A percentile compares a stretch with the other conserved stretches of the same genome.
These are phyloP conservation scores for Acanthurus tractus DNA, from an alignment of 2,797 vertebrate species.

Conservation along the genomic window DNA sequence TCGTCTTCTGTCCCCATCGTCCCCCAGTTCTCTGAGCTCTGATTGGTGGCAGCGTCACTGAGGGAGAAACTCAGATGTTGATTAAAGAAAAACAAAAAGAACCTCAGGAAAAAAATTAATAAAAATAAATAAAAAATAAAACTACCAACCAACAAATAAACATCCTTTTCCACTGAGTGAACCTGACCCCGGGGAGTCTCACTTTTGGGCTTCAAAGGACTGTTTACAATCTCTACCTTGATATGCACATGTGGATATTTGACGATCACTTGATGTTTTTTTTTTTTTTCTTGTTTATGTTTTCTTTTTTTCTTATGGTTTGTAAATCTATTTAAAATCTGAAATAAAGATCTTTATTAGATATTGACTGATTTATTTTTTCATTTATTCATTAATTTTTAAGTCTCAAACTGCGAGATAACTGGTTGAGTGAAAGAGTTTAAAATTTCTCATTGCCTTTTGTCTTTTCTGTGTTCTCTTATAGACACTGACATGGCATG, in stretches of 20 bases:
- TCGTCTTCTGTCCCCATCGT: slow-evolving; percentile 21
- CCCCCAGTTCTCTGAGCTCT: slow-evolving; percentile 57
- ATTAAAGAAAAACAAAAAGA: slow-evolving; percentile 64
- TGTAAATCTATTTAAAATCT: slow-evolving; percentile 90
- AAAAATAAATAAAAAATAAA: slow-evolving; percentile 68
- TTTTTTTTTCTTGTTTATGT: slow-evolving; percentile 67
- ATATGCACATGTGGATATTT: slow-evolving; percentile 85
- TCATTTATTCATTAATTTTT: not conserved
- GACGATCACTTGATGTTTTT: slow-evolving; percentile 79
- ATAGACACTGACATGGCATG: slow-evolving; percentile 31
- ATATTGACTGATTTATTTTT: slow-evolving; percentile 40
- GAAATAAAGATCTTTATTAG: slow-evolving; percentile 90
- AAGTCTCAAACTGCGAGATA: not conserved
- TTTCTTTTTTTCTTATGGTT: slow-evolving; percentile 83
- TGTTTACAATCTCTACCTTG: slow-evolving; percentile 84
- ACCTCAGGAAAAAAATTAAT: slow-evolving; percentile 75
- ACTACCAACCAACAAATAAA: slow-evolving; percentile 48
- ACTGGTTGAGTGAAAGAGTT: not conserved
- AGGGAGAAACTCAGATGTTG: slow-evolving; percentile 54
- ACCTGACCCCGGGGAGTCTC: slow-evolving; percentile 58
- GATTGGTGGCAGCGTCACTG: slow-evolving; percentile 62
- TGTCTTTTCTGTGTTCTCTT: slow-evolving; percentile 43
- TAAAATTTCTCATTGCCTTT: slow-evolving; percentile 7
- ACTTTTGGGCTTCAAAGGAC: slow-evolving; percentile 77
- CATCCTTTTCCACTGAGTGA: slow-evolving; percentile 56